Base-by-base conservation (phyloP, 2,113 vertebrate species). In the Ochotona princeps region DNA sequence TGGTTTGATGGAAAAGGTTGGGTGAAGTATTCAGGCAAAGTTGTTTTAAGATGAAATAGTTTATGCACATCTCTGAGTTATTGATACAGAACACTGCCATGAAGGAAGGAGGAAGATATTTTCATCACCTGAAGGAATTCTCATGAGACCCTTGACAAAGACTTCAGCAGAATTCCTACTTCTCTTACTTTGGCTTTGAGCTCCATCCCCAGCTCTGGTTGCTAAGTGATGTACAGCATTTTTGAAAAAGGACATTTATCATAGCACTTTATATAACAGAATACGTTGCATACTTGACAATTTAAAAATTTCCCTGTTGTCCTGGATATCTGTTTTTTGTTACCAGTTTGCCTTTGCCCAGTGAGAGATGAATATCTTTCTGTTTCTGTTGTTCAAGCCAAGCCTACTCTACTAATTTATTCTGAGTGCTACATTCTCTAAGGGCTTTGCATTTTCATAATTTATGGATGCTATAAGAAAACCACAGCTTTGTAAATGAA, bases 381-480 rank as follows among this genome's bases (percentile, higher is more conserved):
- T 85, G 83, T 74, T 47, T 82, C 23, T 17, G 38, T 47, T 69
- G 32, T 26, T 28, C 15, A 47, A 47, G 51, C 23, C 26, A 72
- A 32, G 21, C 15, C 54, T 76, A 30, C 76, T 70, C 10, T 28
- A 80, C 61, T 79, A 51, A 67, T 89, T 79, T 87, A 21, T 80
- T n/a, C 32, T 47, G 61, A 87, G 54, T 14, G 9, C n/a, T 30
- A 70, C 18, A 85, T 57, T 84, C 47, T 88, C 32, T 57, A 60
- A 95, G 72, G 67, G 38, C 57, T 91, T 76, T 84, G 60, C 32
- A 73, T 89, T 70, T 74, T 87, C 51, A 20, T 47, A 83, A 83
- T 93, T 80, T 94, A 32, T 32, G 18, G 25, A 74, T 32, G 38
- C 30, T 90, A 51, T 60, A 87, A 84, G 82, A 93, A 89, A 67